Evolutionary conservation across 2,797 vertebrate genomes (phyloP).

Genomic region (Spizella passerina): DNA sequence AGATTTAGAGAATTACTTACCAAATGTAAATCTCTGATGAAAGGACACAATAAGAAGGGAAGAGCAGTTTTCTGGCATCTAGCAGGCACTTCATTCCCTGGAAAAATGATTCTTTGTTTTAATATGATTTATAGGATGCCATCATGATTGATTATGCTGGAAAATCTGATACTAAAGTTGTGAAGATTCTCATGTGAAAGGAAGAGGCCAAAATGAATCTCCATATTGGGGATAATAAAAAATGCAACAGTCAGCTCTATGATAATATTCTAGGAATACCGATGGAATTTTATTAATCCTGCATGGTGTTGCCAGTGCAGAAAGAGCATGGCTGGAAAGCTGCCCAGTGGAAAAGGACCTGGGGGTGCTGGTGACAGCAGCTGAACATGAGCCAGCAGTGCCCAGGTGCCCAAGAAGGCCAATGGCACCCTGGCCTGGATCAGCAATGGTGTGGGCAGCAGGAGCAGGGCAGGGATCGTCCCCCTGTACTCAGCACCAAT

Average conservation of each 20-base stretch:
- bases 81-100: background rate
- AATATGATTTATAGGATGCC: background rate
- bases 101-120: background rate
- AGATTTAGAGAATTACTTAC: background rate
- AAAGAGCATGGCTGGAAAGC: background rate
- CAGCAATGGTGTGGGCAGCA: background rate
- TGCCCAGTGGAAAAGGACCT: background rate
- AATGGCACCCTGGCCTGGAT: fast-evolving
- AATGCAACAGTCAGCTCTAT: background rate
- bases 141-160: background rate
- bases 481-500: fast-evolving
- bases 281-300: background rate
- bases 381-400: background rate
- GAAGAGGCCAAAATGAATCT: background rate
- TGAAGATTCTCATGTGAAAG: background rate
- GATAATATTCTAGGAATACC: background rate
- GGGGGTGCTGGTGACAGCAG: background rate
- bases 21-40: background rate
- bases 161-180: background rate
- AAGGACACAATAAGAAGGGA: background rate
- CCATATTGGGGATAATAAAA: background rate
- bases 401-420: background rate
- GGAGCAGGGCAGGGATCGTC: fast-evolving
- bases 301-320: background rate
- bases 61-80: background rate